These are phyloP conservation scores for Melitaea cinxia DNA, from an alignment of 1,140 invertebrate genomes.

Conservation along the genomic window DNA sequence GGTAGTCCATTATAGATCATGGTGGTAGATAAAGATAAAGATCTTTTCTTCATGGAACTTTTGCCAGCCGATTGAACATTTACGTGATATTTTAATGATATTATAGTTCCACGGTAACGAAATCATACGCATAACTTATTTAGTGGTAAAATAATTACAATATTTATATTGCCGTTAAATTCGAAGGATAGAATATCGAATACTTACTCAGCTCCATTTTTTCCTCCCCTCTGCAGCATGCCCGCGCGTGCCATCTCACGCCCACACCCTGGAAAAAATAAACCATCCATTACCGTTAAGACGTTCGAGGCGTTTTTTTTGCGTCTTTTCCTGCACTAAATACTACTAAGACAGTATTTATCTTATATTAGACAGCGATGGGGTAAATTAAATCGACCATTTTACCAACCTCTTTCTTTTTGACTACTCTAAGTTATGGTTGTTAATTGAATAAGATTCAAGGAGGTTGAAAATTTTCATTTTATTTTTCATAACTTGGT, in stretches of 20 bases:
- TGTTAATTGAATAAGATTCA: too few relatives aligned
- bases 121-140: not conserved
- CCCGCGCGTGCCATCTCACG: slow-evolving; percentile 82
- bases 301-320: slow-evolving; percentile 60
- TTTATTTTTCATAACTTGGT: too few relatives aligned
- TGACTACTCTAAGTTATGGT: not conserved
- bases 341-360: slow-evolving; percentile 40
- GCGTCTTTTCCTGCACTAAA: slow-evolving; percentile 63
- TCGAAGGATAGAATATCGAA: slow-evolving; percentile 9
- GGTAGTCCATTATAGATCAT: too few relatives aligned
- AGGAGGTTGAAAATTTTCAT: too few relatives aligned
- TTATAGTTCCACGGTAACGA: too few relatives aligned
- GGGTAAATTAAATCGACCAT: slow-evolving; percentile 13
- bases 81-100: too few relatives aligned
- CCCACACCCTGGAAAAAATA: slow-evolving; percentile 74
- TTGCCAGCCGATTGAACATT: too few relatives aligned
- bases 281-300: slow-evolving; percentile 71
- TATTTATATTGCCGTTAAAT: slow-evolving; percentile 7
- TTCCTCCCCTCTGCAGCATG: slow-evolving; percentile 82
- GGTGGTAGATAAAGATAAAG: too few relatives aligned
- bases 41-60: too few relatives aligned
- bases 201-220: slow-evolving; percentile 81
- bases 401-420: not conserved
- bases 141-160: not conserved
- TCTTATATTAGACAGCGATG: slow-evolving; percentile 21